Conservation (phyloP, 1,140 invertebrate genomes). For the Pachypeltis micranthus region DNA sequence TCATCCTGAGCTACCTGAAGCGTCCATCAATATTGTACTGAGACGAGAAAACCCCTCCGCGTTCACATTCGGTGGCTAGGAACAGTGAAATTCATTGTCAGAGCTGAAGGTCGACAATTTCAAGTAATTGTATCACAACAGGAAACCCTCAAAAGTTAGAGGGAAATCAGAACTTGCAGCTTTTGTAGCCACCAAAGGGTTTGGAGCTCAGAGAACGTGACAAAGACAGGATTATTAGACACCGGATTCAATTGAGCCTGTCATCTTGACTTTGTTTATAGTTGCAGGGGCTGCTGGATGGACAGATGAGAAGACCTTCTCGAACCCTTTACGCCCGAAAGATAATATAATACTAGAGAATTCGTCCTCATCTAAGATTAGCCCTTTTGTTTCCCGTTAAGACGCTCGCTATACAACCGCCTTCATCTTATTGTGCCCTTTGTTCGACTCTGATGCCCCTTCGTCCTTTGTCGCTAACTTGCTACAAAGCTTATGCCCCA, state of each 20-base stretch:
- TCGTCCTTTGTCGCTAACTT: neutral
- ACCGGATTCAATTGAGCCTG: neutral
- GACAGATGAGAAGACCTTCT: neutral
- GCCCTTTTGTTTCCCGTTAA: neutral
- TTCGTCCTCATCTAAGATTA: slow-evolving; percentile 6
- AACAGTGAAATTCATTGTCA: too few relatives aligned
- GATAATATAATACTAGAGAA: neutral
- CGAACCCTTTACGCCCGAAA: neutral
- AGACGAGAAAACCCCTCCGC: too few relatives aligned
- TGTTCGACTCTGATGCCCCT: neutral
- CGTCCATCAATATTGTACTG: too few relatives aligned
- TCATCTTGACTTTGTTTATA: slow-evolving; percentile 8
- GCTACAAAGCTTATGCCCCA: neutral
- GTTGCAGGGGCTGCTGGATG: neutral
- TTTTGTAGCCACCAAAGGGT: too few relatives aligned
- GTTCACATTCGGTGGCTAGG: too few relatives aligned
- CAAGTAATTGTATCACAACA: too few relatives aligned
- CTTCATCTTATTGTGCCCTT: neutral
- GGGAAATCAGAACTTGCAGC: too few relatives aligned
- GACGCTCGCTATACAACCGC: neutral
- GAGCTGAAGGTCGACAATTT: too few relatives aligned
- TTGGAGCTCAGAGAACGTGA: slow-evolving; percentile 9
- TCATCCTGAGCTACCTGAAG: too few relatives aligned
- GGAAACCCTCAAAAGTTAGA: too few relatives aligned
- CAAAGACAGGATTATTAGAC: slow-evolving; percentile 6